A percentile compares a stretch with the other conserved stretches of the same genome.
Evolutionary conservation across 1,140 invertebrate species (phyloP).

Genomic region (Drosophila nikananu): DNA sequence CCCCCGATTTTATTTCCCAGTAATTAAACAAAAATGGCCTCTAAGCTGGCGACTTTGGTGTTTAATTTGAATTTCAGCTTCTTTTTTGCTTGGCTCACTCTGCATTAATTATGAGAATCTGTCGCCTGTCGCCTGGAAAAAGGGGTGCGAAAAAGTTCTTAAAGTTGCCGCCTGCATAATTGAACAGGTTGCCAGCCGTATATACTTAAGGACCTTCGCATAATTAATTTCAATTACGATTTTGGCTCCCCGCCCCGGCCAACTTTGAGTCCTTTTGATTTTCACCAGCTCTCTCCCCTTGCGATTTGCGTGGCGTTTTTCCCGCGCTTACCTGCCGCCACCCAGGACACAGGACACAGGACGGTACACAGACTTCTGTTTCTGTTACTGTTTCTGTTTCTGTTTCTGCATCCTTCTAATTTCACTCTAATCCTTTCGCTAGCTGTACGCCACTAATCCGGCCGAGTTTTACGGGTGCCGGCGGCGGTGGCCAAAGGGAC

Average conservation of each 20-base stretch:
- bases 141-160: conserved; percentile 24
- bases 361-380: conserved; percentile 5
- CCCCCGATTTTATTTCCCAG: neutral
- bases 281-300: neutral
- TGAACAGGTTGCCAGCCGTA: conserved; percentile 38
- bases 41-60: neutral
- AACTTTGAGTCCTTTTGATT: neutral
- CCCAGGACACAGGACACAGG: neutral
- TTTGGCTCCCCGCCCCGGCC: neutral
- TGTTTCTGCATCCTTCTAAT: conserved; percentile 50
- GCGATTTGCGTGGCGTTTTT: conserved; percentile 5
- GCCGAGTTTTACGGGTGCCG: conserved; percentile 76
- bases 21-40: neutral
- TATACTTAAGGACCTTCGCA: conserved; percentile 57
- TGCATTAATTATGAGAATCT: conserved; percentile 79
- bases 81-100: conserved; percentile 3
- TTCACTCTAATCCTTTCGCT: conserved; percentile 74
- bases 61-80: neutral
- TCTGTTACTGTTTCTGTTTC: neutral
- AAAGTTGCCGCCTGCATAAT: conserved; percentile 46
- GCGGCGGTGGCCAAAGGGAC: conserved; percentile 46
- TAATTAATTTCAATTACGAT: conserved; percentile 66
- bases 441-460: conserved; percentile 76
- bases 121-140: conserved; percentile 29
- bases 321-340: conserved; percentile 15